phyloP scores from a whole-genome alignment of 2,113 vertebrate genomes.

The Leucopsar rothschildi region DNA sequence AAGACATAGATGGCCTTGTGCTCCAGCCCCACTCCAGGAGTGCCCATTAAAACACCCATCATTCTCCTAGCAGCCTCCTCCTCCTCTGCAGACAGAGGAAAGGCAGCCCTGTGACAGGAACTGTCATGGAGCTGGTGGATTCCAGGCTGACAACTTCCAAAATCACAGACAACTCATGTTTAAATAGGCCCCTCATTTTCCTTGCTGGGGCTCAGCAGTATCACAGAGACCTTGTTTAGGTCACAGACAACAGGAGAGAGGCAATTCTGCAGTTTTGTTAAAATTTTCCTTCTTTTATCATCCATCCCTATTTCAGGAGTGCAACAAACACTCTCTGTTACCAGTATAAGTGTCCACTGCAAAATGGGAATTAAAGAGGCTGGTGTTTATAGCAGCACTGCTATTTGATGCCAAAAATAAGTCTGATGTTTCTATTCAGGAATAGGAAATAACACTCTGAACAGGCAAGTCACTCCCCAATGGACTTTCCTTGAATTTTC shows the following conservation, averaged over 20 bases:
- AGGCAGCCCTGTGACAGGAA: not conserved
- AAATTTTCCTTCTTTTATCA: not conserved
- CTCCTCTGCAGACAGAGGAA: not conserved
- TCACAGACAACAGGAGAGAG: not conserved
- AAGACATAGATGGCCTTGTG: not conserved
- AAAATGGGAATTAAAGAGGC: conserved; percentile 10
- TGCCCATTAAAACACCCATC: not conserved
- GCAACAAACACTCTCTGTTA: not conserved
- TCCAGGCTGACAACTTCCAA: not conserved
- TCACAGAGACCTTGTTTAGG: not conserved
- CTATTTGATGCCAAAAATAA: conserved; percentile 54
- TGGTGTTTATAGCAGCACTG: not conserved
- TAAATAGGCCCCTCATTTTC: not conserved
- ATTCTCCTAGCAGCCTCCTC: not conserved
- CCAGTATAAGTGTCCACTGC: not conserved
- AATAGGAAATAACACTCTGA: conserved; percentile 33
- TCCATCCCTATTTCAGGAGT: not conserved
- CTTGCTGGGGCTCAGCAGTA: not conserved
- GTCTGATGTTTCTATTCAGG: conserved; percentile 16
- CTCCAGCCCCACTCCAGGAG: not conserved
- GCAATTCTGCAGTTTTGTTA: not conserved
- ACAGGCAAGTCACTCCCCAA: not conserved
- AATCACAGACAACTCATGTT: not conserved
- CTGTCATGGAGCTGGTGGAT: not conserved
- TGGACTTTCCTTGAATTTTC: conserved; percentile 48